phyloP scores from a whole-genome alignment of 2,888 invertebrate genomes.

The Saturnia pavonia region DNA sequence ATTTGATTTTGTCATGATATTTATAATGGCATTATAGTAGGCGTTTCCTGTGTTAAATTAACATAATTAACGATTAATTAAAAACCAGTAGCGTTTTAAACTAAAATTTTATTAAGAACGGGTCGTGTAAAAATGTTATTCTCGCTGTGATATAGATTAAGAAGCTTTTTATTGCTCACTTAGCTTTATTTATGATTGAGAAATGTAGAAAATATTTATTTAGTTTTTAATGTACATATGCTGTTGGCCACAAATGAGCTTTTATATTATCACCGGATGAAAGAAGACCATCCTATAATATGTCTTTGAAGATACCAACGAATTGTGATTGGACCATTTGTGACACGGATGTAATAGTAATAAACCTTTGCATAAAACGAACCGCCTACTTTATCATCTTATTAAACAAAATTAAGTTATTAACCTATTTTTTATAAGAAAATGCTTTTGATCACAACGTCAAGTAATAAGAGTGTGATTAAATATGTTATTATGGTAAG shows the following conservation, averaged over 20 bases:
- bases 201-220: not conserved
- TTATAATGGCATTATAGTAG: constrained; percentile 14
- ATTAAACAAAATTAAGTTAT: too few species aligned
- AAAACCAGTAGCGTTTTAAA: constrained; percentile 24
- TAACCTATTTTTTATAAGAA: too few species aligned
- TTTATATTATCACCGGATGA: not conserved
- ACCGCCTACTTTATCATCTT: not conserved
- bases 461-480: too few species aligned
- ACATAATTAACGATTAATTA: constrained; percentile 29
- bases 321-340: not conserved
- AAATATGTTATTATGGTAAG: too few species aligned
- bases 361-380: constrained; percentile 7
- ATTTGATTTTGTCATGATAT: constrained; percentile 10
- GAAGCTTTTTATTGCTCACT: constrained; percentile 4
- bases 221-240: constrained; percentile 1
- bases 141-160: constrained; percentile 9
- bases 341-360: not conserved
- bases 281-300: not conserved
- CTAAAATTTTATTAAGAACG: constrained; percentile 22
- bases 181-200: constrained; percentile 11
- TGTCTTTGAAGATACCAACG: not conserved
- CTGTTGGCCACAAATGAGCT: not conserved
- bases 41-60: constrained; percentile 23
- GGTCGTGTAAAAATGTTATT: constrained; percentile 1
- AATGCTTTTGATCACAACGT: too few species aligned